phyloP scores from a whole-genome alignment of 1,140 invertebrate species.

The Euura lappo region DNA sequence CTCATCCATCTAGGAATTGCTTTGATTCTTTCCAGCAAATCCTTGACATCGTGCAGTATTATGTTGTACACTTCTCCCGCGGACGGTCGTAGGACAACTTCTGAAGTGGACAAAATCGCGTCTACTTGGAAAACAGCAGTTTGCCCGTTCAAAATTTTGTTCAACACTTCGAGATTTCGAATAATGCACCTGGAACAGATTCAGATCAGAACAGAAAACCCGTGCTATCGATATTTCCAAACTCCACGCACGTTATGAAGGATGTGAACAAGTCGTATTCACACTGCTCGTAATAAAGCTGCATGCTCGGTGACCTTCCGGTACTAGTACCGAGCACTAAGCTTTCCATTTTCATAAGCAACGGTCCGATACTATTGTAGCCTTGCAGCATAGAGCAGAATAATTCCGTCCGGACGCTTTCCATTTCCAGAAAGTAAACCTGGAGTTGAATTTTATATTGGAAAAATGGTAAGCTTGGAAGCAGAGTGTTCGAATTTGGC shows the following conservation, averaged over 20 bases:
- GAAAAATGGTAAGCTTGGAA: not conserved
- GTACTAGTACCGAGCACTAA: slow-evolving; percentile 71
- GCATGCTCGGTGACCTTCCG: slow-evolving; percentile 70
- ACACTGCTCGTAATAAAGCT: slow-evolving; percentile 72
- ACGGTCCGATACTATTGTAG: slow-evolving; percentile 76
- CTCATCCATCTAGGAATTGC: slow-evolving; percentile 84
- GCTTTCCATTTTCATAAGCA: slow-evolving; percentile 83
- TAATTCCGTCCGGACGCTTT: slow-evolving; percentile 70
- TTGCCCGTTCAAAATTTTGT: slow-evolving; percentile 64
- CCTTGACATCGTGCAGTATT: slow-evolving; percentile 68
- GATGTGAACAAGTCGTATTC: slow-evolving; percentile 71
- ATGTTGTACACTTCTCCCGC: slow-evolving; percentile 78
- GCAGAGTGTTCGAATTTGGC: not conserved
- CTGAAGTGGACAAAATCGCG: slow-evolving; percentile 72
- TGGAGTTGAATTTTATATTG: slow-evolving; percentile 36
- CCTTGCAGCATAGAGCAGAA: slow-evolving; percentile 70
- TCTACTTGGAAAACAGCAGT: slow-evolving; percentile 80
- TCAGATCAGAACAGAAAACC: not conserved
- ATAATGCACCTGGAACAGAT: slow-evolving; percentile 63
- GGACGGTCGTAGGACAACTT: slow-evolving; percentile 76
- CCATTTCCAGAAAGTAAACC: slow-evolving; percentile 73
- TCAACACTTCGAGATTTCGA: slow-evolving; percentile 75
- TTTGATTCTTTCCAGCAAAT: slow-evolving; percentile 73
- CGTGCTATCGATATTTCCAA: not conserved
- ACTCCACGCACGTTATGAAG: slow-evolving; percentile 58